Evolutionary conservation across 2,888 invertebrate species (phyloP), one percentile per base, ranked within the genome.

Genomic region (Diaphora mendica): DNA sequence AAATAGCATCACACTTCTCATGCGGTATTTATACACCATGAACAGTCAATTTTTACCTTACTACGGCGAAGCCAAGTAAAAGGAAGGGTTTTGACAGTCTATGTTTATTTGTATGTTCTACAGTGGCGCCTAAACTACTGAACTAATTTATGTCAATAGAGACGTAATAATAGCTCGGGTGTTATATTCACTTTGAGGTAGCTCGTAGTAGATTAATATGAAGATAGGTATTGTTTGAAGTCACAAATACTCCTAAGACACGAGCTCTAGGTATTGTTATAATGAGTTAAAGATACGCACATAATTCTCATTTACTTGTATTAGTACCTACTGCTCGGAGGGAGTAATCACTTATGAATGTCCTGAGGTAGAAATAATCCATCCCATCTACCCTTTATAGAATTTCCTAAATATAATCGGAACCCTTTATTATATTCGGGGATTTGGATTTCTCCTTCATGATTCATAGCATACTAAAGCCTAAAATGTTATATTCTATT

Each of bases 291-390:
- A 48, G 30, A 30, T 67, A 67, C 30, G 30, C 11, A 9, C 17
- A 48, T 30, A 23, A 67, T 67, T 67, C 30, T 67, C 30, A 62
- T 62, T 62, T 62, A 62, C 59, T 30, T 30, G 5, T 62, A 62
- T 62, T 62, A 62, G 26, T 62, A 62, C n/a, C n/a, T n/a, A n/a
- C 15, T 26, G 59, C 15, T 62, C 13, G 15, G 4, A 26, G 30
- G 30, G 26, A 15, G 30, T 26, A 26, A n/a, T 62, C 26, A 62
- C 15, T 62, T 26, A 26, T 62, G 59, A 30, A 26, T 30, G 59
- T 30, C 4, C 26, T 62, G 30, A 67, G 30, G 20, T 67, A 67
- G 20, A 23, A 44, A 26, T 66, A 44, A 44, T 42, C 42, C n/a
- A n/a, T n/a, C n/a, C n/a, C 26, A n/a, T 44, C 66, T 44, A 66